phyloP scores from a whole-genome alignment of 1,140 invertebrate genomes.

The Cherax quadricarinatus region DNA sequence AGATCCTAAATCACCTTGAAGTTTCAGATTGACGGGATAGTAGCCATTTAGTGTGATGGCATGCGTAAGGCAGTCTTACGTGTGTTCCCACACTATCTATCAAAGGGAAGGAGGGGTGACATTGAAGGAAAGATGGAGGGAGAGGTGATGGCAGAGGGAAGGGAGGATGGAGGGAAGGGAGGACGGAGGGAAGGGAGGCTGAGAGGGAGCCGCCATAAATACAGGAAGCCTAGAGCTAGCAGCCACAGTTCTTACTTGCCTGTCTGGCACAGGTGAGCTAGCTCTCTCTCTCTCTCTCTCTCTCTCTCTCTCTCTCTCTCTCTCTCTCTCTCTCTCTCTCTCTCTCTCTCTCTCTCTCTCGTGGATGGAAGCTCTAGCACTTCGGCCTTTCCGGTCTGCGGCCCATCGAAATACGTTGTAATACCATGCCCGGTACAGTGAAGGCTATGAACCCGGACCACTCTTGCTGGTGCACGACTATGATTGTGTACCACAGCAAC shows the following conservation, averaged over 20 bases:
- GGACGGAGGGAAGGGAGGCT: neutral
- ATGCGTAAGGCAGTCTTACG: too few relatives aligned
- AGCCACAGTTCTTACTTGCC: slow-evolving; percentile 6
- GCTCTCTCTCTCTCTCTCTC: neutral
- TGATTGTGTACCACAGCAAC: neutral
- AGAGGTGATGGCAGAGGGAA: neutral
- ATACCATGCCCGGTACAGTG: too few relatives aligned
- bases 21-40: too few relatives aligned
- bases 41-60: too few relatives aligned
- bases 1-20: too few relatives aligned
- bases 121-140: neutral
- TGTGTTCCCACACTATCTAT: too few relatives aligned
- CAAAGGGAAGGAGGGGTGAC: neutral
- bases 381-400: too few relatives aligned
- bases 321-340: neutral
- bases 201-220: slow-evolving; percentile 14
- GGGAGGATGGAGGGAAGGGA: neutral
- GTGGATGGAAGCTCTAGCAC: too few relatives aligned
- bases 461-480: neutral
- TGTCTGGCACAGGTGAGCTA: slow-evolving; percentile 12
- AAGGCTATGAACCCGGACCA: too few relatives aligned
- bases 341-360: too few relatives aligned
- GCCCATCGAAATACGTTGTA: too few relatives aligned
- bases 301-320: neutral
- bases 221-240: neutral